Evolutionary conservation across 2,888 invertebrate species (phyloP).

Genomic region (Caenorhabditis sp.): DNA sequence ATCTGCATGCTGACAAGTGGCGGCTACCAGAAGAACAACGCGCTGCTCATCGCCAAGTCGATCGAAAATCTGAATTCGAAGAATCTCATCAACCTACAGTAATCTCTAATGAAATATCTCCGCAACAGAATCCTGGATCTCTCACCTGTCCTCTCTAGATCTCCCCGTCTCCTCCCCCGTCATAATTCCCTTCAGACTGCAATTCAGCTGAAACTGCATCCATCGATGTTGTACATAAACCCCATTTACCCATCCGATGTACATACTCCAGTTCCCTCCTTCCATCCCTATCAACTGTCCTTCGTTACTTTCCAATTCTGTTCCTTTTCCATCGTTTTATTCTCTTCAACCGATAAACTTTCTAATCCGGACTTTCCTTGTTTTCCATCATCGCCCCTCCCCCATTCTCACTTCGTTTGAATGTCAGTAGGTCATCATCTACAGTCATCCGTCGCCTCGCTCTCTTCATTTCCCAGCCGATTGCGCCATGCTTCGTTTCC

Average conservation of each 20-base stretch:
- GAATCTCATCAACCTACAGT: slow-evolving; percentile 82
- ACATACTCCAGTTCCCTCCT: not conserved
- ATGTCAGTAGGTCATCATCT: slow-evolving; percentile 62
- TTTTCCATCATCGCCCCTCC: slow-evolving; percentile 22
- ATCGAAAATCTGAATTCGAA: slow-evolving; percentile 88
- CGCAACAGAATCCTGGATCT: slow-evolving; percentile 45
- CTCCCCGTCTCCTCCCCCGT: not conserved
- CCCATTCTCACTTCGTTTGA: slow-evolving; percentile 34
- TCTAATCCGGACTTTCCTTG: slow-evolving; percentile 6
- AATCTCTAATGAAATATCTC: slow-evolving; percentile 9
- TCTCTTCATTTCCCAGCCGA: not conserved
- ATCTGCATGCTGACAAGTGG: slow-evolving; percentile 87
- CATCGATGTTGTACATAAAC: slow-evolving; percentile 44
- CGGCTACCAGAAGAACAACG: slow-evolving; percentile 90
- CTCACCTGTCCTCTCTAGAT: not conserved
- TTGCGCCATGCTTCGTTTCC: slow-evolving; percentile 44
- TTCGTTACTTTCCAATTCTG: not conserved
- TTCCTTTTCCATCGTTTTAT: not conserved
- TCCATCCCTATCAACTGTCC: not conserved
- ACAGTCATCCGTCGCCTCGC: not conserved
- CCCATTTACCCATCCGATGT: slow-evolving; percentile 11
- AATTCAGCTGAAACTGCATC: too few relatives aligned
- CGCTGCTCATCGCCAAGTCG: slow-evolving; percentile 91
- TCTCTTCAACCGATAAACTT: slow-evolving; percentile 9
- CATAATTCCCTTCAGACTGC: too few relatives aligned